Conservation (phyloP, 2,888 invertebrate species). For the Diadegma fenestrale region DNA sequence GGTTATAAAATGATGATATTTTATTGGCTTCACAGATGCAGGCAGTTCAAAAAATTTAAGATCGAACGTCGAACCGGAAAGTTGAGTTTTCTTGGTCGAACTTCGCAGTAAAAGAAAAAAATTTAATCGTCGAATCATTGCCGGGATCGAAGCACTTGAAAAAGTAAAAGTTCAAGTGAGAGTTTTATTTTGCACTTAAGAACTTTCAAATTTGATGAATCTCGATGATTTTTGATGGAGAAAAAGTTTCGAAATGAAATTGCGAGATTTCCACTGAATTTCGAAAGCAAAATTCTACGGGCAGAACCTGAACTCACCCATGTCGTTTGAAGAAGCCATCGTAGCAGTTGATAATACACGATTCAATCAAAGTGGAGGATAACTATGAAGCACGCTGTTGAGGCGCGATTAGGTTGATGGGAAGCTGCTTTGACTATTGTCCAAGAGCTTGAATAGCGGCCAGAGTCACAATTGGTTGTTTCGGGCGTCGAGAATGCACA, state of each 20-base stretch:
- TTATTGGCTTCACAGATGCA: background rate
- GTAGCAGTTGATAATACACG: background rate
- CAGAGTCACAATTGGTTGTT: conserved; percentile 16
- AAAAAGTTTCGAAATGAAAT: background rate
- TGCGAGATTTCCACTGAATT: background rate
- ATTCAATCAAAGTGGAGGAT: conserved; percentile 24
- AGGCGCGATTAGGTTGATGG: conserved; percentile 41
- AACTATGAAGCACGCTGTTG: conserved; percentile 27
- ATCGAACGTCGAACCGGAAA: background rate
- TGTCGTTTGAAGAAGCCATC: background rate
- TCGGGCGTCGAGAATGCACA: conserved; percentile 6
- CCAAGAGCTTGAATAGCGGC: conserved; percentile 32
- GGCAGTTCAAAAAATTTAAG: background rate
- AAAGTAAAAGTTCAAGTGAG: background rate
- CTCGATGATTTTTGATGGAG: background rate
- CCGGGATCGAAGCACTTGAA: background rate
- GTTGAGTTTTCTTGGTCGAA: background rate
- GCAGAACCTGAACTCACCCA: background rate
- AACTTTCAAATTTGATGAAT: background rate
- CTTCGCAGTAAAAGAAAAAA: background rate
- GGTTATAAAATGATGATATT: background rate
- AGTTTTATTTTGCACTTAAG: no score
- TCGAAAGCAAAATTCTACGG: background rate
- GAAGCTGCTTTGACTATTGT: conserved; percentile 33
- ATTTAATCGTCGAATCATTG: background rate